Evolutionary conservation across 2,888 invertebrate species (phyloP).

Genomic region (Euspilapteryx auroguttella): DNA sequence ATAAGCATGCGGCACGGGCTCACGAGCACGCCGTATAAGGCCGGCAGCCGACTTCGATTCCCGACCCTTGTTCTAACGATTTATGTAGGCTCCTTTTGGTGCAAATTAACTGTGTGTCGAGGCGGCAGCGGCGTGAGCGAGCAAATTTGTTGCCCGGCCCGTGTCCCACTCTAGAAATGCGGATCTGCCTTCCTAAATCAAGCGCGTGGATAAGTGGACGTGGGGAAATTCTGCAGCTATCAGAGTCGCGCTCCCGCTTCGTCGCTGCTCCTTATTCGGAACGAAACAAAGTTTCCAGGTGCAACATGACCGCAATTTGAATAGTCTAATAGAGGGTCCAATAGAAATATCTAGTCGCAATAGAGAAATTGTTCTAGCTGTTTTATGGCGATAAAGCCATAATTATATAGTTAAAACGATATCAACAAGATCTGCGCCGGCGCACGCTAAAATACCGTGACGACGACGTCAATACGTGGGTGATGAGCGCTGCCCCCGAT

Average conservation of each 20-base stretch:
- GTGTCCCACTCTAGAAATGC: constrained; percentile 9
- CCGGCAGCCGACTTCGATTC: constrained; percentile 25
- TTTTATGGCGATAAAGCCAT: too few relatives aligned
- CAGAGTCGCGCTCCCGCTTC: too few relatives aligned
- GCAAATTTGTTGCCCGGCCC: constrained; percentile 27
- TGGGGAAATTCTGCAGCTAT: too few relatives aligned
- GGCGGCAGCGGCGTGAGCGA: constrained; percentile 38
- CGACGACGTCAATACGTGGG: constrained; percentile 42
- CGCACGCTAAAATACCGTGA: constrained; percentile 20
- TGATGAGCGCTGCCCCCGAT: constrained; percentile 26
- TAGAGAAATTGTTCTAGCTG: too few relatives aligned
- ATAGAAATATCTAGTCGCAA: too few relatives aligned
- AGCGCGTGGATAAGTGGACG: too few relatives aligned
- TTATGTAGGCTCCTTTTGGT: constrained; percentile 46
- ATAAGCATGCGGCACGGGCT: constrained; percentile 35
- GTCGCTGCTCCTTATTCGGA: too few relatives aligned
- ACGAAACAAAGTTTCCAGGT: too few relatives aligned
- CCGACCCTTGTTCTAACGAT: constrained; percentile 37
- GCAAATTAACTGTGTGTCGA: constrained; percentile 45
- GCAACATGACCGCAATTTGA: too few relatives aligned
- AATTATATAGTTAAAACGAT: too few relatives aligned
- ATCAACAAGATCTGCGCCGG: not conserved
- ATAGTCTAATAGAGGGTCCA: too few relatives aligned
- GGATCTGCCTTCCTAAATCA: not conserved
- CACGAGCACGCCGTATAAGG: constrained; percentile 50